Conservation (phyloP, 2,888 invertebrate genomes). For the Rhamphomyia laevipes region DNA sequence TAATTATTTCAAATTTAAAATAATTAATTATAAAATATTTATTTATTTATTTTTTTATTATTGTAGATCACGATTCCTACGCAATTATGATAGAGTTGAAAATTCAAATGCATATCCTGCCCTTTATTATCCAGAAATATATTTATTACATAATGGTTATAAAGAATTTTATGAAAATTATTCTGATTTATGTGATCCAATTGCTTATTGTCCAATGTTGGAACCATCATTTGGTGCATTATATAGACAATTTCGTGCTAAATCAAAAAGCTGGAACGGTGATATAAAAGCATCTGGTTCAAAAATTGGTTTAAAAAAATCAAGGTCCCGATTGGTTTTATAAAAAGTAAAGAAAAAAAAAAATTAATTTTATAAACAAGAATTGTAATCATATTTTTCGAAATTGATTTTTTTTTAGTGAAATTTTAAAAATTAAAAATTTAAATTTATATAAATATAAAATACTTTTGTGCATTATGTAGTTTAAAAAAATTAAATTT, state of each 20-base stretch:
- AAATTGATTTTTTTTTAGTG: constrained; percentile 15
- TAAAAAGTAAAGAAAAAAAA: constrained; percentile 18
- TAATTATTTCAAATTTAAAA: constrained; percentile 44
- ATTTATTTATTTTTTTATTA: constrained; percentile 17
- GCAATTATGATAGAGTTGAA: constrained; percentile 67
- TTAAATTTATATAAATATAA: constrained; percentile 8
- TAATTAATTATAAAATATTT: neutral
- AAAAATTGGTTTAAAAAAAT: constrained; percentile 32
- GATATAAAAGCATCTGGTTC: constrained; percentile 31
- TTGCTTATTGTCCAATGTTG: constrained; percentile 72
- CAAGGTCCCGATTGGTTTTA: constrained; percentile 34
- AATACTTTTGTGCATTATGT: constrained; percentile 17
- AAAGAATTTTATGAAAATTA: constrained; percentile 65
- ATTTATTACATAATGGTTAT: constrained; percentile 85
- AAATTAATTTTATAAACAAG: constrained; percentile 2
- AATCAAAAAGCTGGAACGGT: constrained; percentile 62
- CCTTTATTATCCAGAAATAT: constrained; percentile 84
- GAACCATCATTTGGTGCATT: constrained; percentile 66
- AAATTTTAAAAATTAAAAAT: constrained; percentile 14
- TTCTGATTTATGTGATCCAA: constrained; percentile 57
- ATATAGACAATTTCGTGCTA: constrained; percentile 59
- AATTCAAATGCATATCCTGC: constrained; percentile 76
- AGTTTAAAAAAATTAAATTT: constrained; percentile 12
- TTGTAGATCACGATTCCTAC: constrained; percentile 71
- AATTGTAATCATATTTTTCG: constrained; percentile 1